Base-by-base conservation (phyloP, 2,113 vertebrate species). In the Sisor rabdophorus region DNA sequence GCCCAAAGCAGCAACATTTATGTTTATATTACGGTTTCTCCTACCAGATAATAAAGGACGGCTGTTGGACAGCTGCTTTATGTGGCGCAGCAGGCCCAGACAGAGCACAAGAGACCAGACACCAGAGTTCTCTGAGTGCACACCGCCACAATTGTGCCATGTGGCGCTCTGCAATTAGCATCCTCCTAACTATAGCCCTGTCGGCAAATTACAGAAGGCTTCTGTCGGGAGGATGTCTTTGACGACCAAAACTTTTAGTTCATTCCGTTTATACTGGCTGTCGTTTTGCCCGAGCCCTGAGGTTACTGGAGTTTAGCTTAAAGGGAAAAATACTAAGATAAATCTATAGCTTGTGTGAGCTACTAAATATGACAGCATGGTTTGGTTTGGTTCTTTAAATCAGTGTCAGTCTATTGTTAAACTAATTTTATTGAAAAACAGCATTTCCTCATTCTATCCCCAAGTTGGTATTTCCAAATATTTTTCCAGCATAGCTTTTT, bases 111-210 rank as follows among this genome's bases (percentile, higher is more conserved):
- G 40, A 44, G 40, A 44, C 40, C 40, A 44, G 59, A 80, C 68
- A 85, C 79, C 80, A 86, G 83, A 85, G 81, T 83, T 80, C 78
- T 69, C 81, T 78, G 84, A 89, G 87, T 90, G 86, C 87, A 75
- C 79, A 79, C 50, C 65, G 64, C 84, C 85, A 84, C 81, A 88
- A 85, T 86, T 84, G 84, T 79, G 79, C 80, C 84, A 74, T 76
- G 73, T 85, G 54, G 75, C 86, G 87, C 91, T 89, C 87, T 91
- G 48, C 90, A 91, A 92, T 91, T 89, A 91, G 87, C 83, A 79
- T 82, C 79, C 84, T 89, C 80, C 63, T 90, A 91, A 91, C 87
- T 90, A 89, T 82, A 92, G 90, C 84, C 86, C 85, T 56, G 80
- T 86, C 82, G 81, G 87, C 89, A 87, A 89, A 91, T 90, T 89